phyloP scores from a whole-genome alignment of 2,113 vertebrate species.

The Corythaeola cristata region DNA sequence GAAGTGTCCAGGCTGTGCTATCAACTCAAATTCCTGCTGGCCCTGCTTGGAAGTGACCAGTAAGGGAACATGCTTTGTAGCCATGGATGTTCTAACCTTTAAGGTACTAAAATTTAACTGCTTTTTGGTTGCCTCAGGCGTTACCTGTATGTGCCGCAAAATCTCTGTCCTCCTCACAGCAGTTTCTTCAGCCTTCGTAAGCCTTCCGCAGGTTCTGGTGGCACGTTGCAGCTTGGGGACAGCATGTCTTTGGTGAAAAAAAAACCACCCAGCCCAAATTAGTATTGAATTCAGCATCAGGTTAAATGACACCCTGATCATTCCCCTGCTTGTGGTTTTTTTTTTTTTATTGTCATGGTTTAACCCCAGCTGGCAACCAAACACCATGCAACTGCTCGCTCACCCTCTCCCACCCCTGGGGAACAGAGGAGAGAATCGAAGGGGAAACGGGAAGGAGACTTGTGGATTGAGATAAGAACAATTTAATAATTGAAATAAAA shows the following conservation, averaged over 20 bases:
- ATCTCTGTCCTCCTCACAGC: background rate
- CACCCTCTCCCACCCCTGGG: too few relatives aligned
- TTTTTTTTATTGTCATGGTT: too few relatives aligned
- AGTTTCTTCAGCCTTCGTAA: background rate
- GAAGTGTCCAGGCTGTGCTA: background rate
- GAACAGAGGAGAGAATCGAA: too few relatives aligned
- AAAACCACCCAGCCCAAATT: background rate
- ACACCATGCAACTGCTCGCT: too few relatives aligned
- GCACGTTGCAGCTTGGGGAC: fast-evolving
- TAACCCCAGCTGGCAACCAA: too few relatives aligned
- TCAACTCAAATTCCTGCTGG: background rate
- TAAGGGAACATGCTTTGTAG: background rate
- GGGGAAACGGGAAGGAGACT: too few relatives aligned
- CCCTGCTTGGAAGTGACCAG: background rate
- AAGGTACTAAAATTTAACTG: background rate
- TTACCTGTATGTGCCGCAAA: background rate
- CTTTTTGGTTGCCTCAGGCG: background rate
- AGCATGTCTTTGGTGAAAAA: background rate
- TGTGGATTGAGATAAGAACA: too few relatives aligned
- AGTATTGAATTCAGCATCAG: background rate
- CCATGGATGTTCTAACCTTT: background rate
- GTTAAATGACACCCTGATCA: background rate
- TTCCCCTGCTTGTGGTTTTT: background rate
- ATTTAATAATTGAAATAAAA: too few relatives aligned
- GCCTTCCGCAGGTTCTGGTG: background rate